These are phyloP conservation scores for Diorhabda carinulata DNA, from an alignment of 1,140 invertebrate genomes.

Conservation along the genomic window DNA sequence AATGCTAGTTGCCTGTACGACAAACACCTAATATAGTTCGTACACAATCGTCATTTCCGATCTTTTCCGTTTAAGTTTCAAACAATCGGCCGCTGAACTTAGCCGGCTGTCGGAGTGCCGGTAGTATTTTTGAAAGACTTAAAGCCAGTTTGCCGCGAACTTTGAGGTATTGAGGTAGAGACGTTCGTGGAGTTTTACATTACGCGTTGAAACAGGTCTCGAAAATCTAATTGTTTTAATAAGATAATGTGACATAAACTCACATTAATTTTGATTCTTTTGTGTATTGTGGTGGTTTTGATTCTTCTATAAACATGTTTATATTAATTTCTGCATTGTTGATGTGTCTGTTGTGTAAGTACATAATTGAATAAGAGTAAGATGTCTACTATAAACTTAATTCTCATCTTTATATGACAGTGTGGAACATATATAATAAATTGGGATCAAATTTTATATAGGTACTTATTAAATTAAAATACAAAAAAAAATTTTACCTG, in stretches of 20 bases:
- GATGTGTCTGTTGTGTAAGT: slow-evolving; percentile 5
- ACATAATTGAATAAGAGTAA: neutral
- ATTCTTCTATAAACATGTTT: neutral
- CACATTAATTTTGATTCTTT: slow-evolving; percentile 4
- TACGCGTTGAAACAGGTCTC: slow-evolving; percentile 1
- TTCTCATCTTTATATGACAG: no score
- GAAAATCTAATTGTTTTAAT: neutral
- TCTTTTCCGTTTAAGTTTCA: slow-evolving; percentile 15
- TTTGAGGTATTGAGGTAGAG: slow-evolving; percentile 7
- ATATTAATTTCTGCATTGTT: neutral
- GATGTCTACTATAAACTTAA: no score
- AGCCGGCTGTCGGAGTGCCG: slow-evolving; percentile 11
- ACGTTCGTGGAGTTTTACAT: slow-evolving; percentile 7
- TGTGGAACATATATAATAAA: no score
- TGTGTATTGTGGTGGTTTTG: slow-evolving; percentile 9
- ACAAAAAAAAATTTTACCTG: no score
- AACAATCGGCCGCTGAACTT: slow-evolving; percentile 28
- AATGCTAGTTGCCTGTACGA: slow-evolving; percentile 10
- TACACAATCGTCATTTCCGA: neutral
- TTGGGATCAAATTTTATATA: no score
- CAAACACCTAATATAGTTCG: neutral
- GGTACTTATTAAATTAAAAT: no score
- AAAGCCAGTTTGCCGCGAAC: slow-evolving; percentile 24
- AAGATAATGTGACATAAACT: slow-evolving; percentile 7
- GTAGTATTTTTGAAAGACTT: slow-evolving; percentile 1